These are phyloP conservation scores for Dicaeum eximium DNA, from an alignment of 2,113 vertebrate species.

Conservation along the genomic window DNA sequence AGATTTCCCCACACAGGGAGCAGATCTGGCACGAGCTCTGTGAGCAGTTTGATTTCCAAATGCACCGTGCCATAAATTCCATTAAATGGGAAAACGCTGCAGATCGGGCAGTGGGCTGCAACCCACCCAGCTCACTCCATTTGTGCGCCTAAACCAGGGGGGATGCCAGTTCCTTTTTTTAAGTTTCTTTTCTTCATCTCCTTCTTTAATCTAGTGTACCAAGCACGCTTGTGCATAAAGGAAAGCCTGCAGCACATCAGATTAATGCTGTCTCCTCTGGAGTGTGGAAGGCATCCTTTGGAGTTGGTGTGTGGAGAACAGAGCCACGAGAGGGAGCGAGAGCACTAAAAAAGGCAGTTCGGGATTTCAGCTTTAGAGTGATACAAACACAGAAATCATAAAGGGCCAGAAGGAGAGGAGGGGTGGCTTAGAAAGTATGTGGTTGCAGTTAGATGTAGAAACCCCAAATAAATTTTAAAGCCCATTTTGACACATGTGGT, in stretches of 20 bases:
- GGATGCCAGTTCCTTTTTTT: background rate
- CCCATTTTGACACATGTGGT: background rate
- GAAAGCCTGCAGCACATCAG: background rate
- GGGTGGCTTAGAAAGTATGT: background rate
- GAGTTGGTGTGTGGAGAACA: rapidly evolving
- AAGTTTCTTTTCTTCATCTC: background rate
- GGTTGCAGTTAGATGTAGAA: background rate
- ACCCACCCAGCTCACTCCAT: background rate
- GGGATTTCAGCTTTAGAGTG: background rate
- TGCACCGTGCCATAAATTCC: background rate
- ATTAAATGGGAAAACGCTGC: background rate
- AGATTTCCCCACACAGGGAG: background rate
- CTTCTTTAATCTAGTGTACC: background rate
- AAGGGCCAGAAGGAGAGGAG: background rate
- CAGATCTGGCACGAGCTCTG: background rate
- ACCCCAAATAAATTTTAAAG: background rate
- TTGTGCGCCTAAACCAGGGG: background rate
- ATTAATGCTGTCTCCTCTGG: too few relatives aligned
- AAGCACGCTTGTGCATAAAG: background rate
- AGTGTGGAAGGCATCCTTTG: background rate
- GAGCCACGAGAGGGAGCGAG: slow-evolving; percentile 47
- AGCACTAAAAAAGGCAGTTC: background rate
- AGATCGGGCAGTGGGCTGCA: background rate
- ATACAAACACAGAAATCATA: background rate
- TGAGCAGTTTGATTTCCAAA: background rate